phyloP scores from a whole-genome alignment of 1,140 invertebrate genomes.

The Argopecten irradians region DNA sequence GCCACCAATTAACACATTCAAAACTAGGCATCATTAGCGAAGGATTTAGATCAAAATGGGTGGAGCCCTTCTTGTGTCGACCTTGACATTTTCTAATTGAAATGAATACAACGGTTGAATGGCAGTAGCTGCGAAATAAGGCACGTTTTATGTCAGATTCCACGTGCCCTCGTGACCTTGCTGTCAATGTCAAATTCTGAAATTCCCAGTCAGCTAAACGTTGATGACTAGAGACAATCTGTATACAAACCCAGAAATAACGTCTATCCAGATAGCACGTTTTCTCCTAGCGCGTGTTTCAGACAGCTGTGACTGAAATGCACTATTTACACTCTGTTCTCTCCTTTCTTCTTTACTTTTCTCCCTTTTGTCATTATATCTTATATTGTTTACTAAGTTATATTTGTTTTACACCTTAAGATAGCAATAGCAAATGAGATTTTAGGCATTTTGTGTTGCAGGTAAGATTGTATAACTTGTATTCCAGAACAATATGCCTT shows the following conservation, averaged over 20 bases:
- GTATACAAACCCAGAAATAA: neutral
- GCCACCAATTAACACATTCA: neutral
- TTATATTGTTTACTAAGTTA: too few species aligned
- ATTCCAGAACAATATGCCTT: too few species aligned
- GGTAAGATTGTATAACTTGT: too few species aligned
- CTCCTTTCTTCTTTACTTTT: neutral
- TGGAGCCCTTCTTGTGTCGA: neutral
- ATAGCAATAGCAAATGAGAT: too few species aligned
- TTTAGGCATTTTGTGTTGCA: too few species aligned
- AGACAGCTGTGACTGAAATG: neutral
- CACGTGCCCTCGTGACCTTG: neutral
- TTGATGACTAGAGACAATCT: neutral
- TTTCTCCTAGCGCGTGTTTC: neutral
- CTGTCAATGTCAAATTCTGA: neutral
- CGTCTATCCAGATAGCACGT: neutral
- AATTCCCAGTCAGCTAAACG: constrained; percentile 16
- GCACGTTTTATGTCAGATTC: neutral
- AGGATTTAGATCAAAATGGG: constrained; percentile 8
- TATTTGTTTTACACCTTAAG: too few species aligned
- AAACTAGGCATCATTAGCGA: neutral
- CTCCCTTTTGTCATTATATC: neutral
- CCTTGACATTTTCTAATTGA: neutral
- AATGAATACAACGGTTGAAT: neutral
- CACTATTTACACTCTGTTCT: neutral
- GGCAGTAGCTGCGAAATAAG: neutral